A percentile compares a stretch with the other conserved stretches of the same genome.
Evolutionary conservation across 1,140 invertebrate species (phyloP).

Genomic region (Phocides pigmalion): DNA sequence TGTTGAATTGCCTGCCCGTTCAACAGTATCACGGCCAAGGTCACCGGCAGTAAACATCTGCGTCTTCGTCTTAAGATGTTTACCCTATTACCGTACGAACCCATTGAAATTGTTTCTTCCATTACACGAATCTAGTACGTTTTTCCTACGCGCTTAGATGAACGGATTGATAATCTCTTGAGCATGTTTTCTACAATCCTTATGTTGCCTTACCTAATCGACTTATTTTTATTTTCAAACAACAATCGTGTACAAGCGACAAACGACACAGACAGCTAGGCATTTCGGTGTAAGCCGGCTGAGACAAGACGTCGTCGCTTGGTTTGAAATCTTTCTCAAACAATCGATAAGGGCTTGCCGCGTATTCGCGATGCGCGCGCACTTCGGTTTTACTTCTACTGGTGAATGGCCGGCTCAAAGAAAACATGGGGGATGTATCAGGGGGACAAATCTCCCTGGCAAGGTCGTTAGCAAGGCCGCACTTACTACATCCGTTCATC

Average conservation of each 20-base stretch:
- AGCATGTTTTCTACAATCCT: neutral
- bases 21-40: constrained; percentile 76
- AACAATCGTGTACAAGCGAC: constrained; percentile 41
- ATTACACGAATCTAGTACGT: neutral
- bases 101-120: neutral
- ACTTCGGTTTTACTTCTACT: constrained; percentile 58
- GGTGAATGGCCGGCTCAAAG: constrained; percentile 69
- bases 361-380: constrained; percentile 68
- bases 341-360: constrained; percentile 69
- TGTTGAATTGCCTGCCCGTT: constrained; percentile 60
- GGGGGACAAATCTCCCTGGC: constrained; percentile 52
- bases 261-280: constrained; percentile 36
- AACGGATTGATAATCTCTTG: too few relatives aligned
- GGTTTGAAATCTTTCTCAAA: constrained; percentile 55
- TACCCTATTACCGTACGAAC: constrained; percentile 5
- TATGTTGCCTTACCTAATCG: neutral
- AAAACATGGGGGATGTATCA: constrained; percentile 54
- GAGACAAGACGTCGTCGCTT: constrained; percentile 46
- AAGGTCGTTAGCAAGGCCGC: constrained; percentile 72
- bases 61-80: constrained; percentile 37
- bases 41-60: constrained; percentile 57
- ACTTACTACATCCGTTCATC: constrained; percentile 62
- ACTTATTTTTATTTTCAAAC: constrained; percentile 27
- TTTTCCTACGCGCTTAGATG: neutral
- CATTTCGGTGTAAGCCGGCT: constrained; percentile 46